phyloP scores from a whole-genome alignment of 2,888 invertebrate genomes.

The Thymelicus acteon region DNA sequence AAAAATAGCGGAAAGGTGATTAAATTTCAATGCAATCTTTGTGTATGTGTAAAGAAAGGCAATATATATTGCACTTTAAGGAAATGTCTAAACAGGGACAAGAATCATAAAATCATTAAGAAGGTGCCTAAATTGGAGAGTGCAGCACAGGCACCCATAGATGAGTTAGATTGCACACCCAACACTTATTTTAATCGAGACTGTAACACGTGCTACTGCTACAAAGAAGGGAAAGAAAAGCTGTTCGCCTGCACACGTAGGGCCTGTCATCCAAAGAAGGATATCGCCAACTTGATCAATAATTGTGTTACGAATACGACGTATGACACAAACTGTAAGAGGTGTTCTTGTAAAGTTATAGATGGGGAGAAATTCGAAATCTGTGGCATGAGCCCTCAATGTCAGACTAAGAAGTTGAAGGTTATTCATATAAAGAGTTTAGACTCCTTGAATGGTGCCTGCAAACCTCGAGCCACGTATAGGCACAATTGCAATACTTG shows the following conservation, averaged over 20 bases:
- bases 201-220: slow-evolving; percentile 70
- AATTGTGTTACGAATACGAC: slow-evolving; percentile 57
- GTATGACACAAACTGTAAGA: slow-evolving; percentile 60
- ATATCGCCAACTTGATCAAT: slow-evolving; percentile 19
- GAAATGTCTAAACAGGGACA: slow-evolving; percentile 52
- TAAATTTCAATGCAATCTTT: slow-evolving; percentile 79
- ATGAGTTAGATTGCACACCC: slow-evolving; percentile 56
- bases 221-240: slow-evolving; percentile 51
- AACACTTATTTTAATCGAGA: slow-evolving; percentile 58
- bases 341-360: slow-evolving; percentile 56
- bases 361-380: slow-evolving; percentile 51
- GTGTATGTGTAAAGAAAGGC: slow-evolving; percentile 74
- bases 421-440: slow-evolving; percentile 39
- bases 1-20: slow-evolving; percentile 62
- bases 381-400: slow-evolving; percentile 53
- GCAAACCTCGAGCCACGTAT: slow-evolving; percentile 64
- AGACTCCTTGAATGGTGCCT: slow-evolving; percentile 59
- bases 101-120: background rate
- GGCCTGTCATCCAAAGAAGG: slow-evolving; percentile 48
- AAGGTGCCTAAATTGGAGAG: background rate
- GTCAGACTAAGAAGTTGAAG: slow-evolving; percentile 36
- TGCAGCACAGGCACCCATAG: slow-evolving; percentile 43
- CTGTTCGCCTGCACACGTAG: slow-evolving; percentile 71
- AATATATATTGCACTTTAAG: slow-evolving; percentile 72
- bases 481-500: slow-evolving; percentile 64